Evolutionary conservation across 1,140 invertebrate species (phyloP), one percentile per base, ranked within the genome.

Genomic region (Liolophura sinensis): DNA sequence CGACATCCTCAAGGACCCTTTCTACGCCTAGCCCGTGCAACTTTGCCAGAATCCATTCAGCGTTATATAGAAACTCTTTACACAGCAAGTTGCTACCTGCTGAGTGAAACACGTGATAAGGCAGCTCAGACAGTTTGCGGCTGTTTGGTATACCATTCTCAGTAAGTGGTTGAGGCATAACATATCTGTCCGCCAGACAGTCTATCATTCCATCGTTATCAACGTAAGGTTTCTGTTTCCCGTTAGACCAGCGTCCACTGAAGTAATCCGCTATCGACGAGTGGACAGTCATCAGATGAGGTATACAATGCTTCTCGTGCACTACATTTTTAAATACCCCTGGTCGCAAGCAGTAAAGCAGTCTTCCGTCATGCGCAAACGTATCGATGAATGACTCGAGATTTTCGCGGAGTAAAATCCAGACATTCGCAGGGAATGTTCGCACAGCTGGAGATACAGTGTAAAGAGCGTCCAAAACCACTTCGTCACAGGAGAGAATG

Each of bases 41-140:
- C 84, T 93, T 93, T 71, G 89, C 88, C 73, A 89, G 88, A 15
- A 93, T 86, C 91, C 92, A 93, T 64, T 87, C 86, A 9, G 90
- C 46, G 54, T 62, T 56, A 20, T 66, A 58, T 22, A 71, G 50
- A 51, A 59, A 51, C 16, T 64, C 48, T 67, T 55, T 52, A 61
- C 31, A 46, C 60, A 52, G 15, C 3, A 27, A 20, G 50, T 18
- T 16, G 22, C 51, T 24, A 60, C 50, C 16, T 57, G 59, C 22
- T 57, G 27, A 31, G 14, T 62, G 67, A 22, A 71, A 55, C 48
- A 68, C 27, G 51, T 71, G 69, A 55, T 61, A 57, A 49, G 66
- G 64, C 25, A 68, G 54, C n/a, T 67, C 63, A 51, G 62, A 20
- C 31, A 92, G 84, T 84, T 91, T 92, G 78, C 92, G 85, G 20